Conservation (phyloP, 2,113 vertebrate species). For the Bubo bubo region DNA sequence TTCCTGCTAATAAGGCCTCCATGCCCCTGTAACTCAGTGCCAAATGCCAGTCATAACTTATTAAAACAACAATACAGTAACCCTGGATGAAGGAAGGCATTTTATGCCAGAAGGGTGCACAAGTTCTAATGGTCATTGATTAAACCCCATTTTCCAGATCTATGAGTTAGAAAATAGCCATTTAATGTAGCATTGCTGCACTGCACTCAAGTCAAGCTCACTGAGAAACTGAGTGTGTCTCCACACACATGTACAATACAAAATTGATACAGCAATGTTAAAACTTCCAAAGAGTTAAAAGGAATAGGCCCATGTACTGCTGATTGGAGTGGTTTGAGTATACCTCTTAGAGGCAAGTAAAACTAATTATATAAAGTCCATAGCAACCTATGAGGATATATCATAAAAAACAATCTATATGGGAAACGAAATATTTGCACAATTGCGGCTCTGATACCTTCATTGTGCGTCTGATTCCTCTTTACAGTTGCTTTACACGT, state of each 20-base stretch:
- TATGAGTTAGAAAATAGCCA: constrained; percentile 72
- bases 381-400: neutral
- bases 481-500: neutral
- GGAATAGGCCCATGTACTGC: neutral
- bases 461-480: neutral
- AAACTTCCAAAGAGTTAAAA: neutral
- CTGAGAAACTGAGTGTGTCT: neutral
- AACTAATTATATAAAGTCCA: neutral
- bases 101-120: constrained; percentile 31
- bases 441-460: neutral
- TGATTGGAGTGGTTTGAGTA: neutral
- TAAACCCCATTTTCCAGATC: constrained; percentile 74
- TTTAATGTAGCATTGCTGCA: constrained; percentile 60
- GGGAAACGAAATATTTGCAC: neutral
- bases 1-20: neutral
- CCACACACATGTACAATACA: neutral
- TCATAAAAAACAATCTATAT: neutral
- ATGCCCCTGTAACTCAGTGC: neutral
- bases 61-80: constrained; percentile 4
- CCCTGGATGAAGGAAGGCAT: constrained; percentile 34
- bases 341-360: neutral
- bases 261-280: neutral
- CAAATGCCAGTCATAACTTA: constrained; percentile 34
- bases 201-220: constrained; percentile 19
- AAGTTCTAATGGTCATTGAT: constrained; percentile 71